Percentiles rank a stretch among this genome's conserved stretches.
These are phyloP conservation scores for Drosophila anceps DNA, from an alignment of 2,888 invertebrate species.

Conservation along the genomic window DNA sequence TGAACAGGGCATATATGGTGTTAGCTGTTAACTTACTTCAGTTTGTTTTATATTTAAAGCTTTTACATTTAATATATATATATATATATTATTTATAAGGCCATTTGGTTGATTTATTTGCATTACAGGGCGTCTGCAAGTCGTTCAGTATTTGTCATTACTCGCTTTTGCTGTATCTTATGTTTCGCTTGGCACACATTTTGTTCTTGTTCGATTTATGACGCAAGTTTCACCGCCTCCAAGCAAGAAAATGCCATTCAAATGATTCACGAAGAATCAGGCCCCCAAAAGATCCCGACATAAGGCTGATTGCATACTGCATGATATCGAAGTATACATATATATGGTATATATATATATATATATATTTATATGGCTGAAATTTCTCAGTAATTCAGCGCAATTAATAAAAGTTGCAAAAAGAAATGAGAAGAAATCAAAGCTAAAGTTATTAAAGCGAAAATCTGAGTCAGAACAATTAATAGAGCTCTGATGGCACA, in stretches of 20 bases:
- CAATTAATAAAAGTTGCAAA: conserved; percentile 9
- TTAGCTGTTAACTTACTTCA: no score
- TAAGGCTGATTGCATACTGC: conserved; percentile 6
- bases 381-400: conserved; percentile 9
- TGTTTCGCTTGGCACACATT: conserved; percentile 74
- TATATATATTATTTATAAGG: no score
- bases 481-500: conserved; percentile 30
- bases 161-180: conserved; percentile 34
- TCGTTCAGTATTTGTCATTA: neutral
- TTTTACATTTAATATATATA: neutral
- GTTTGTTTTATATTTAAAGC: no score
- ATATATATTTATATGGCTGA: neutral
- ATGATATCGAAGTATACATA: neutral
- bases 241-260: conserved; percentile 45
- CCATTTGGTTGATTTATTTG: no score
- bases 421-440: conserved; percentile 1
- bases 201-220: conserved; percentile 62
- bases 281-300: conserved; percentile 22
- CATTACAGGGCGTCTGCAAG: conserved; percentile 27
- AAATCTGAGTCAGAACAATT: conserved; percentile 50
- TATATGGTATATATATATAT: no score
- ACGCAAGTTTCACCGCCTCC: conserved; percentile 61
- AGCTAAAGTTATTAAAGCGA: conserved; percentile 7
- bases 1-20: neutral
- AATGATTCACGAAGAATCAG: conserved; percentile 52